A percentile compares a stretch with the other conserved stretches of the same genome.
Evolutionary conservation across 1,140 invertebrate genomes (phyloP).

Genomic region (Sitophilus oryzae): DNA sequence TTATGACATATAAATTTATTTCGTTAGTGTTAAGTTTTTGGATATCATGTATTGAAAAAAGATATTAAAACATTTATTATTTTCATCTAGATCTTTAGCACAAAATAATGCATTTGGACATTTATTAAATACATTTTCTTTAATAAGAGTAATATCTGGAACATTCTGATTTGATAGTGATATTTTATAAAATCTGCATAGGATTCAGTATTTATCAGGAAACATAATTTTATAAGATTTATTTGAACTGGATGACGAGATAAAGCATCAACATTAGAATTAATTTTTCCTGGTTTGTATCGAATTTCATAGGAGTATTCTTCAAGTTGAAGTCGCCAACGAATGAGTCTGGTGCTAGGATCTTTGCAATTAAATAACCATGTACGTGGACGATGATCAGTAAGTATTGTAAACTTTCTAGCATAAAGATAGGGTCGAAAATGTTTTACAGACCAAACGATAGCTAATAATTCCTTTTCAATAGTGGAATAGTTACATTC

Average conservation of each 20-base stretch:
- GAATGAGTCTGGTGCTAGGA: no score
- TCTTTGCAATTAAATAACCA: no score
- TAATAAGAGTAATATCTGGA: conserved; percentile 24
- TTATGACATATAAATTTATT: conserved; percentile 18
- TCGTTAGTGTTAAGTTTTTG: conserved; percentile 7
- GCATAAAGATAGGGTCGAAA: no score
- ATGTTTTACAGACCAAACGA: conserved; percentile 16
- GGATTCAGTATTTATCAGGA: conserved; percentile 24
- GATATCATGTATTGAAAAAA: conserved; percentile 21
- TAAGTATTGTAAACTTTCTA: no score
- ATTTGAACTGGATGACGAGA: conserved; percentile 23
- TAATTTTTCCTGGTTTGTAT: no score
- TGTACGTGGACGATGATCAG: no score
- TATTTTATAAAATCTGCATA: conserved; percentile 37
- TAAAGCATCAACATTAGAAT: conserved; percentile 36
- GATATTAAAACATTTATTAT: conserved; percentile 28
- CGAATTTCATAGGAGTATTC: conserved; percentile 48
- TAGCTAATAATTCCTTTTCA: no score
- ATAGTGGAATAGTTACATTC: conserved; percentile 32
- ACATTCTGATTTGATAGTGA: conserved; percentile 32
- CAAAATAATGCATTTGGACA: conserved; percentile 30
- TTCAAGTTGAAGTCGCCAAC: conserved; percentile 45
- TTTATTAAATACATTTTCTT: conserved; percentile 27
- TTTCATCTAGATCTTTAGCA: conserved; percentile 34
- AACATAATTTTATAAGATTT: conserved; percentile 5